Percentiles rank a stretch among this genome's conserved stretches.
Conservation (phyloP, 1,140 invertebrate species). For the Drosophila leontia region DNA sequence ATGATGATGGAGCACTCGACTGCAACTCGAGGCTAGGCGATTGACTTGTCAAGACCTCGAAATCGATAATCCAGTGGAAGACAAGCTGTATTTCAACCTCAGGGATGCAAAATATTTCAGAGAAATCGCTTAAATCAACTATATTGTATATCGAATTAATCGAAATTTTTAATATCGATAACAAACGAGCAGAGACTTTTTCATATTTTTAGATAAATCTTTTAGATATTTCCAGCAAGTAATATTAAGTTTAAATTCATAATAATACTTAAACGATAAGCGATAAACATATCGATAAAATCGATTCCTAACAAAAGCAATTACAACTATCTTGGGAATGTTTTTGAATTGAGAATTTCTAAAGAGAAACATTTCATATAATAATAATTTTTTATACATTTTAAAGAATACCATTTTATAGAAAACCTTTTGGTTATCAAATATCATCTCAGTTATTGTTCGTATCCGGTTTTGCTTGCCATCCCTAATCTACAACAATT, state of each 20-base stretch:
- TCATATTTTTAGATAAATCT: too few species aligned
- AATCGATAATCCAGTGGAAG: conserved; percentile 19
- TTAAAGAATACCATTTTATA: too few species aligned
- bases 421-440: neutral
- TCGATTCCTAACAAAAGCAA: neutral
- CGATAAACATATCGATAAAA: neutral
- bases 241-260: neutral
- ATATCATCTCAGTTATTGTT: neutral
- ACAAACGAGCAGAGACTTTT: too few species aligned
- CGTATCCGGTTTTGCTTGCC: neutral
- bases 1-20: conserved; percentile 16
- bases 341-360: too few species aligned
- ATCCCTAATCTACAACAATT: conserved; percentile 3
- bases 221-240: neutral
- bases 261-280: neutral
- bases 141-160: neutral
- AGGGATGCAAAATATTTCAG: neutral
- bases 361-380: too few species aligned
- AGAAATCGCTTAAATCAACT: neutral
- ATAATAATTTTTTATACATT: too few species aligned
- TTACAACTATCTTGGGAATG: too few species aligned
- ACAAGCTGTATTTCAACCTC: neutral
- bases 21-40: conserved; percentile 42
- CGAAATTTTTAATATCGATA: neutral
- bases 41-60: conserved; percentile 45